These are phyloP conservation scores for Tachystola acroxantha DNA, from an alignment of 2,888 invertebrate genomes.

Conservation along the genomic window DNA sequence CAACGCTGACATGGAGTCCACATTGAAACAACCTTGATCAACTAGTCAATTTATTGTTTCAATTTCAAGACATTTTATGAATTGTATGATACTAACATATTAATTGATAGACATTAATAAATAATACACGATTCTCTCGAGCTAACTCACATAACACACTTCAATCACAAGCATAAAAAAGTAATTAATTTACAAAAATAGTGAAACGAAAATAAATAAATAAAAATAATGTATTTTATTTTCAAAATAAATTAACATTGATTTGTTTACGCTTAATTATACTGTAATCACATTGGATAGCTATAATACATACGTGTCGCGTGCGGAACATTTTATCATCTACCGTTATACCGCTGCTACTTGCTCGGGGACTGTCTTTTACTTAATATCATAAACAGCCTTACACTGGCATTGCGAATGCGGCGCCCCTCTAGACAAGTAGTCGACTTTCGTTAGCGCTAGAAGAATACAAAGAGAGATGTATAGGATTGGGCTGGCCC, in stretches of 20 bases:
- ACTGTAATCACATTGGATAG: constrained; percentile 35
- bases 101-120: not conserved
- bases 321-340: constrained; percentile 28
- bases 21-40: constrained; percentile 2
- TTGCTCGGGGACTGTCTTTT: constrained; percentile 7
- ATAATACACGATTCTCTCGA: not conserved
- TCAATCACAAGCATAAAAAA: not conserved
- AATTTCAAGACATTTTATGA: not conserved
- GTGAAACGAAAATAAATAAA: constrained; percentile 20
- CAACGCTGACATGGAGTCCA: too few relatives aligned
- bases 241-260: constrained; percentile 53
- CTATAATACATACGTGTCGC: constrained; percentile 27
- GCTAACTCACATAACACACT: not conserved
- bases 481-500: too few relatives aligned
- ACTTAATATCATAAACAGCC: too few relatives aligned
- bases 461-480: too few relatives aligned
- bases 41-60: not conserved
- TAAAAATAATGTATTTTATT: constrained; percentile 42
- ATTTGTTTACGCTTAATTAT: constrained; percentile 31
- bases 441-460: too few relatives aligned
- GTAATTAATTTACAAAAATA: constrained; percentile 1
- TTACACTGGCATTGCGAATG: too few relatives aligned
- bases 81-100: not conserved
- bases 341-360: constrained; percentile 22
- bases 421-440: too few relatives aligned